Conservation (phyloP, 2,888 invertebrate genomes). For the Zygaena filipendulae region DNA sequence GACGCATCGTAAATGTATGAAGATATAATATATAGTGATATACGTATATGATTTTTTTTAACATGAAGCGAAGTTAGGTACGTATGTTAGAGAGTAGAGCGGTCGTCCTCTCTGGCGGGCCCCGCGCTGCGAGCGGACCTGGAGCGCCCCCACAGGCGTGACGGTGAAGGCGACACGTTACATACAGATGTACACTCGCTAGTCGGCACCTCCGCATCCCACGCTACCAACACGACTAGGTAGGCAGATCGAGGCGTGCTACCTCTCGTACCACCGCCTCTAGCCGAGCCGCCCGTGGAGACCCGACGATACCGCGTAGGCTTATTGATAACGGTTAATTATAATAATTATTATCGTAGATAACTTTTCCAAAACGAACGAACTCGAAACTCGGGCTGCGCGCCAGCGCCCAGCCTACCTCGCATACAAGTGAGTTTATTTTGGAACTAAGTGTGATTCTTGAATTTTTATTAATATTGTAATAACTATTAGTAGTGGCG, state of each 20-base stretch:
- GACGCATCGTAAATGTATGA: conserved; percentile 68
- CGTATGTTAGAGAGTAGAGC: conserved; percentile 67
- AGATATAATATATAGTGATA: conserved; percentile 64
- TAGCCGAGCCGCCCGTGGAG: conserved; percentile 43
- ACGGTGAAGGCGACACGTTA: conserved; percentile 6
- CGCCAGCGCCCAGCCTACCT: conserved; percentile 73
- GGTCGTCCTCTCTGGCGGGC: conserved; percentile 59
- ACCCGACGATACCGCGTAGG: conserved; percentile 63
- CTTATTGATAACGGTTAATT: conserved; percentile 67
- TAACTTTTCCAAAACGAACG: conserved; percentile 71
- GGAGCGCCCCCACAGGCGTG: conserved; percentile 6
- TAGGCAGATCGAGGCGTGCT: background rate
- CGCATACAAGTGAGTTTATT: conserved; percentile 81
- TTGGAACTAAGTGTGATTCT: conserved; percentile 82
- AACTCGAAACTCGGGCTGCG: conserved; percentile 71
- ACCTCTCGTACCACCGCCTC: background rate
- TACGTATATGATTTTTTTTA: conserved; percentile 69
- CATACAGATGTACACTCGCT: conserved; percentile 3
- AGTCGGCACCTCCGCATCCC: too few relatives aligned
- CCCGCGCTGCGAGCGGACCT: conserved; percentile 17
- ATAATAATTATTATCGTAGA: conserved; percentile 67
- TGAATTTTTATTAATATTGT: conserved; percentile 71
- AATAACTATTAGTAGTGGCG: conserved; percentile 67
- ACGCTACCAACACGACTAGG: too few relatives aligned
- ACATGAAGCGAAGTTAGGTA: conserved; percentile 66